These are phyloP conservation scores for Epinephelus coioides DNA, from an alignment of 2,797 vertebrate species.

Conservation along the genomic window DNA sequence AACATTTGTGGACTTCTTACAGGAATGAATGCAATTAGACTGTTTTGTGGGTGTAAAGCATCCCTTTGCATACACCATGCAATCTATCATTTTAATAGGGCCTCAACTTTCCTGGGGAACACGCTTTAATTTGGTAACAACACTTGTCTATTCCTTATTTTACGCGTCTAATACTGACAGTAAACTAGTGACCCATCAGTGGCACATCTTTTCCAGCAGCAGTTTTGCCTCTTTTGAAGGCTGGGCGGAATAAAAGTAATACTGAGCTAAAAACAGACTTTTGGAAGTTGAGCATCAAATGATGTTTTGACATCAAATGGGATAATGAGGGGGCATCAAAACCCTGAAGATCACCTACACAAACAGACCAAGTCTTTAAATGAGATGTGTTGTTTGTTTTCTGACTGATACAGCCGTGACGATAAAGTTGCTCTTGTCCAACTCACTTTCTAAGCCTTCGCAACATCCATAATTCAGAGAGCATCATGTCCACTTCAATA, in stretches of 20 bases:
- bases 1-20: constrained; percentile 84
- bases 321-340: constrained; percentile 72
- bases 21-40: constrained; percentile 86
- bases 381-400: constrained; percentile 60
- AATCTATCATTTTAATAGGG: constrained; percentile 88
- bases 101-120: constrained; percentile 77
- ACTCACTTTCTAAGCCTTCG: constrained; percentile 53
- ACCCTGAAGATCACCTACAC: constrained; percentile 47
- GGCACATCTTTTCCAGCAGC: constrained; percentile 31
- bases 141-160: constrained; percentile 67
- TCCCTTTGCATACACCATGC: constrained; percentile 80
- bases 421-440: constrained; percentile 55
- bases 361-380: constrained; percentile 58
- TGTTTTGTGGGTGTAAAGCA: constrained; percentile 84
- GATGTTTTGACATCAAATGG: constrained; percentile 70
- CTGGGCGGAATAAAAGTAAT: constrained; percentile 40
- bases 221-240: constrained; percentile 53
- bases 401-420: constrained; percentile 40
- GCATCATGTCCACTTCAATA: constrained; percentile 63
- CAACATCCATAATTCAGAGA: constrained; percentile 56
- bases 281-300: constrained; percentile 71
- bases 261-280: constrained; percentile 44
- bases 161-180: constrained; percentile 71
- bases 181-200: constrained; percentile 68
- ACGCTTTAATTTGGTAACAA: constrained; percentile 78